Evolutionary conservation across 2,113 vertebrate genomes (phyloP).

Genomic region (Thinocorus orbignyianus): DNA sequence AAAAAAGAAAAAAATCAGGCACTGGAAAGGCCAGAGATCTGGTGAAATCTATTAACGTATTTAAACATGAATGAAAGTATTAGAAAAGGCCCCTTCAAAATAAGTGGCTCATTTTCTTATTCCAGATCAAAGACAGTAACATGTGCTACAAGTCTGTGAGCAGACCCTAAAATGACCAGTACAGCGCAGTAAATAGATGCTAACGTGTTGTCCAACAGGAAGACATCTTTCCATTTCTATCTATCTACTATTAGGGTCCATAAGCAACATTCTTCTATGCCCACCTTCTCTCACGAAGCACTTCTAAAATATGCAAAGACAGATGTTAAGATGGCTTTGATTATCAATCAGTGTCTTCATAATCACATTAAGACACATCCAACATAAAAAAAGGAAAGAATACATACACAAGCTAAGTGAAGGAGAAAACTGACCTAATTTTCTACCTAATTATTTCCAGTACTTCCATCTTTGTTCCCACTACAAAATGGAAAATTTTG

Average conservation of each 20-base stretch:
- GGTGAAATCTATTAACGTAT: neutral
- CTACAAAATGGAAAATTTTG: neutral
- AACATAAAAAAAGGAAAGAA: neutral
- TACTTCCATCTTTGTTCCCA: neutral
- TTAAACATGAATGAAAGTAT: neutral
- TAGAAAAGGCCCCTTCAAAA: neutral
- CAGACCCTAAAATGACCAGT: neutral
- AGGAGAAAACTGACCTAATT: neutral
- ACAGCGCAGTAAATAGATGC: neutral
- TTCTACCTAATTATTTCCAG: neutral
- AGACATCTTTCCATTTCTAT: neutral
- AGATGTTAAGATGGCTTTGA: neutral
- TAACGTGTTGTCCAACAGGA: neutral
- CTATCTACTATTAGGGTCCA: neutral
- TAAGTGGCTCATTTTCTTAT: neutral
- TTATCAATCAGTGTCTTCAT: neutral
- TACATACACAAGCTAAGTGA: neutral
- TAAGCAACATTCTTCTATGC: neutral
- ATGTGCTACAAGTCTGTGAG: neutral
- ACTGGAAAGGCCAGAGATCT: neutral
- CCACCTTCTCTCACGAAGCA: neutral
- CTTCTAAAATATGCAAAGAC: neutral
- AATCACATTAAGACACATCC: neutral
- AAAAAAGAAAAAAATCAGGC: neutral
- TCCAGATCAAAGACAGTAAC: neutral